Conservation (phyloP, 1,140 invertebrate species). For the Ephestia elutella region DNA sequence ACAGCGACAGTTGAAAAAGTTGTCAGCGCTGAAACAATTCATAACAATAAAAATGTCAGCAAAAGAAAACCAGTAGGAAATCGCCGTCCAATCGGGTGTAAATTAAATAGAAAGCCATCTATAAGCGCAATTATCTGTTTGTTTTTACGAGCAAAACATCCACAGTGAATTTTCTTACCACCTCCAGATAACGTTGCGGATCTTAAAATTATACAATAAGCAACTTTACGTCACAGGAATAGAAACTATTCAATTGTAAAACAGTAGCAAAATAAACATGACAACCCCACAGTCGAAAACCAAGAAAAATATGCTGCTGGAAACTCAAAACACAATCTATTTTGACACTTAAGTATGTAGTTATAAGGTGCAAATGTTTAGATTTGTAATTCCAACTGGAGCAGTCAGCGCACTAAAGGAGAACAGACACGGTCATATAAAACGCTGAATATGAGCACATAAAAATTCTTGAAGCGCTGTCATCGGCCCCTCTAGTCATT, state of each 20-base stretch:
- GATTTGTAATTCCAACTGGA: conserved; percentile 11
- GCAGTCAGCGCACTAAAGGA: conserved; percentile 42
- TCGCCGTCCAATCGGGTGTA: conserved; percentile 52
- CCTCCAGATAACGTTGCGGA: too few species aligned
- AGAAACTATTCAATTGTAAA: background rate
- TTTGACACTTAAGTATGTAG: background rate
- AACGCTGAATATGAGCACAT: conserved; percentile 63
- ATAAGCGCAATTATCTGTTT: conserved; percentile 57
- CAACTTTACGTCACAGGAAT: background rate
- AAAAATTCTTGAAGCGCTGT: conserved; percentile 69
- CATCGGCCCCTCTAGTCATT: conserved; percentile 62
- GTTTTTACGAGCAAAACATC: conserved; percentile 63
- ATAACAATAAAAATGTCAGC: conserved; percentile 64
- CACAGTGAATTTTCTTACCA: conserved; percentile 29
- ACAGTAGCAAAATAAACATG: background rate
- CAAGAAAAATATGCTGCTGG: background rate
- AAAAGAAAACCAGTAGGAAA: conserved; percentile 36
- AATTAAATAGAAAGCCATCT: conserved; percentile 66
- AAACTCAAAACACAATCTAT: background rate
- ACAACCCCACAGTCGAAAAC: background rate
- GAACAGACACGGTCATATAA: conserved; percentile 52
- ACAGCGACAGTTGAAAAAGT: background rate
- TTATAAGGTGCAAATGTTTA: background rate
- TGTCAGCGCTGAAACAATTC: conserved; percentile 43
- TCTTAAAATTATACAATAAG: background rate